Conservation (phyloP, 2,113 vertebrate species). For the Oryzias melastigma region DNA sequence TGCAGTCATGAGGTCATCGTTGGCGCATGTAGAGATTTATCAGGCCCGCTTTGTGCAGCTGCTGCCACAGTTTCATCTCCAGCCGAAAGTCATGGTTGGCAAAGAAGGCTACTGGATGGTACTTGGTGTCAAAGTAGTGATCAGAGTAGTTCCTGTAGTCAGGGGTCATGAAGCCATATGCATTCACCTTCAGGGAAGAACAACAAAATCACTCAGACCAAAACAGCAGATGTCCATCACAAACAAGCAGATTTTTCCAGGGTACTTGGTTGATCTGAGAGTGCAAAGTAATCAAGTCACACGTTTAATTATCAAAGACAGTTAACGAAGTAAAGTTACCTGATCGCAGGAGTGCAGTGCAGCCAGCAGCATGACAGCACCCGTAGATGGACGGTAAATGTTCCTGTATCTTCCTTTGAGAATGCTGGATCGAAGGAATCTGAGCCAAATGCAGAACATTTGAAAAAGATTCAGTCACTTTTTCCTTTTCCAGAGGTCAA, state of each 20-base stretch:
- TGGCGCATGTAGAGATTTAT: conserved; percentile 72
- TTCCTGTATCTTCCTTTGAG: conserved; percentile 47
- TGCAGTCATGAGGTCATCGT: not conserved
- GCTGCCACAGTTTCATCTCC: conserved; percentile 79
- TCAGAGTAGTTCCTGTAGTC: conserved; percentile 75
- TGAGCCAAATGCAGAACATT: conserved; percentile 29
- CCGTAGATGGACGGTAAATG: conserved; percentile 80
- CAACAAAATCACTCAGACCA: not conserved
- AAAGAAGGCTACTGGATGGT: conserved; percentile 64
- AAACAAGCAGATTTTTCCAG: too few species aligned
- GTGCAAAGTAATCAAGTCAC: too few species aligned
- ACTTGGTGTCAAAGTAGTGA: conserved; percentile 75
- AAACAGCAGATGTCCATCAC: too few species aligned
- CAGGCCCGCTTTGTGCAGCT: conserved; percentile 68
- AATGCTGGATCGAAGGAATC: conserved; percentile 69
- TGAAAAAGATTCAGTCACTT: too few species aligned
- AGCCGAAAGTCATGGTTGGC: conserved; percentile 75
- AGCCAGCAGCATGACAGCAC: conserved; percentile 80
- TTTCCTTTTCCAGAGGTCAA: too few species aligned
- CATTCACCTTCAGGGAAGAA: conserved; percentile 71
- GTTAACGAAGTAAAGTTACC: conserved; percentile 46
- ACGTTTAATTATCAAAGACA: too few species aligned
- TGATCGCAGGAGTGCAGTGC: conserved; percentile 81
- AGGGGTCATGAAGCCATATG: conserved; percentile 82
- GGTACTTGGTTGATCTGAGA: too few species aligned